Percentiles rank a stretch among this genome's conserved stretches.
These are phyloP conservation scores for Pygmarrhopalites habei DNA, from an alignment of 1,140 invertebrate genomes.

Conservation along the genomic window DNA sequence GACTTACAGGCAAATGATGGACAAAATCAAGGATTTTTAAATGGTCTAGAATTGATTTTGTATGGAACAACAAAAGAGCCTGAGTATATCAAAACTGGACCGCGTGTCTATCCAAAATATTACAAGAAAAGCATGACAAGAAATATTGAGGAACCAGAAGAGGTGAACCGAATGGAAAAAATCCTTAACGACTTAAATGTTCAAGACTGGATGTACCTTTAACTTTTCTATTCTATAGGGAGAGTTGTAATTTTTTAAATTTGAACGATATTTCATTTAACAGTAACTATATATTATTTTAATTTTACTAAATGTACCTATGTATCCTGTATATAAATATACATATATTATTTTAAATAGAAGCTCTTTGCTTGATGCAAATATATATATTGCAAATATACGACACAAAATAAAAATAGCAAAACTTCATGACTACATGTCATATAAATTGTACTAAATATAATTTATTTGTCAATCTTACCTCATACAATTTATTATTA, in stretches of 20 bases:
- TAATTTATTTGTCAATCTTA: no score
- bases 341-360: not conserved
- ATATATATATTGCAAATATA: no score
- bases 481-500: no score
- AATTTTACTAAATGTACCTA: no score
- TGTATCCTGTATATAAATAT: not conserved
- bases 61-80: slow-evolving; percentile 63
- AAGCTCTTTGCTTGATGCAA: not conserved
- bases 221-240: not conserved
- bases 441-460: no score
- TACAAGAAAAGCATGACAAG: slow-evolving; percentile 43
- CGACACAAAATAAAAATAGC: no score
- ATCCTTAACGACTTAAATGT: not conserved
- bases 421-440: no score
- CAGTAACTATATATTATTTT: not conserved
- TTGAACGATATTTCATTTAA: no score
- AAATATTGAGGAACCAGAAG: not conserved
- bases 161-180: not conserved
- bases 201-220: not conserved
- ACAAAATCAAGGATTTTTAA: slow-evolving; percentile 52
- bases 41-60: slow-evolving; percentile 52
- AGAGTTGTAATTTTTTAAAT: not conserved
- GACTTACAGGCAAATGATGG: slow-evolving; percentile 29
- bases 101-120: slow-evolving; percentile 50
- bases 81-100: slow-evolving; percentile 47